These are phyloP conservation scores for Glyphotaelius pellucidus DNA, from an alignment of 2,888 invertebrate genomes.

Conservation along the genomic window DNA sequence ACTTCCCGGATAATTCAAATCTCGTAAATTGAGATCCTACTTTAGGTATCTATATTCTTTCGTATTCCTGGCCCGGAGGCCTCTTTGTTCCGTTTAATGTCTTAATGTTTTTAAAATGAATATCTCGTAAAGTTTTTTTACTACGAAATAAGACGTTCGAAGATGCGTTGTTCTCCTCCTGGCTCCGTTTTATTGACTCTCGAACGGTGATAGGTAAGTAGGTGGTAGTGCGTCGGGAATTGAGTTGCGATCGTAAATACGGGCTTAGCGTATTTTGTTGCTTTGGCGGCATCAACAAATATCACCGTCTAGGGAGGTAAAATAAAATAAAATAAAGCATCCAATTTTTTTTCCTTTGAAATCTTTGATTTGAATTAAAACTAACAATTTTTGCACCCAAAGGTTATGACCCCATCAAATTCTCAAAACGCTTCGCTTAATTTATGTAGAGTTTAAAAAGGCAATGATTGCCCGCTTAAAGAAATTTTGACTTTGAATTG, in stretches of 20 bases:
- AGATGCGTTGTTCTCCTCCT: slow-evolving; percentile 41
- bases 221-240: slow-evolving; percentile 52
- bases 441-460: too few species aligned
- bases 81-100: slow-evolving; percentile 54
- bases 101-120: slow-evolving; percentile 62
- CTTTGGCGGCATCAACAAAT: slow-evolving; percentile 54
- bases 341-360: background rate
- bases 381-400: background rate
- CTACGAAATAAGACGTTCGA: slow-evolving; percentile 59
- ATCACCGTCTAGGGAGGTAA: slow-evolving; percentile 27
- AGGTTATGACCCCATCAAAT: background rate
- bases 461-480: too few species aligned
- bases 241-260: slow-evolving; percentile 57
- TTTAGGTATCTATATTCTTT: background rate
- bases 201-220: slow-evolving; percentile 36
- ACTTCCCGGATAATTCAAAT: background rate
- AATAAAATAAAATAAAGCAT: background rate
- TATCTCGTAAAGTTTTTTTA: slow-evolving; percentile 58
- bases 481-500: too few species aligned
- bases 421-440: background rate
- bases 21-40: background rate
- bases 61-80: background rate
- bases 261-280: slow-evolving; percentile 55
- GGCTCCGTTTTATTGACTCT: slow-evolving; percentile 52
- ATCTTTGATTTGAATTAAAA: background rate